phyloP scores from a whole-genome alignment of 2,888 invertebrate species.

The Epinotia ramella region DNA sequence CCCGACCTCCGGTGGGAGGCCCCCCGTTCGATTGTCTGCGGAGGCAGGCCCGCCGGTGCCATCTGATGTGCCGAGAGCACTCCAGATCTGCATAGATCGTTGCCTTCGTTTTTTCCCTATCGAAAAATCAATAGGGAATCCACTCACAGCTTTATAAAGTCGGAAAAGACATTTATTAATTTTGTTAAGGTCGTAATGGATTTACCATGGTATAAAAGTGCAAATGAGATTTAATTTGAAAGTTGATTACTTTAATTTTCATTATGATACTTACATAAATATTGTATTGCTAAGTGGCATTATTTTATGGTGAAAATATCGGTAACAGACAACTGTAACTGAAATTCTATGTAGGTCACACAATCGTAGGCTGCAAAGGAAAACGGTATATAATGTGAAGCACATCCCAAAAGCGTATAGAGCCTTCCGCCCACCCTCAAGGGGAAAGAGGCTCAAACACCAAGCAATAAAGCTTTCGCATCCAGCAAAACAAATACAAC shows the following conservation, averaged over 20 bases:
- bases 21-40: slow-evolving; percentile 85
- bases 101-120: slow-evolving; percentile 85
- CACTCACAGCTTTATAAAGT: slow-evolving; percentile 80
- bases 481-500: slow-evolving; percentile 84
- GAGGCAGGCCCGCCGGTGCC: slow-evolving; percentile 84
- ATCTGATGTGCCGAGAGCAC: slow-evolving; percentile 86
- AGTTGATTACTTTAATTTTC: background rate
- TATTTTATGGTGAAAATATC: background rate
- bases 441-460: slow-evolving; percentile 82
- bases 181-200: slow-evolving; percentile 62
- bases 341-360: slow-evolving; percentile 58
- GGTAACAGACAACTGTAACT: background rate
- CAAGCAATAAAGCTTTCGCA: slow-evolving; percentile 83
- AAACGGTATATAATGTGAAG: slow-evolving; percentile 78
- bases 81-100: slow-evolving; percentile 86
- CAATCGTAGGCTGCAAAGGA: slow-evolving; percentile 66
- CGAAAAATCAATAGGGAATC: slow-evolving; percentile 78
- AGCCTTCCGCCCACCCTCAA: slow-evolving; percentile 80
- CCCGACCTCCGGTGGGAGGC: slow-evolving; percentile 76
- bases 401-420: slow-evolving; percentile 77
- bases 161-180: slow-evolving; percentile 76
- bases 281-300: background rate
- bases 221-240: background rate
- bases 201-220: background rate
- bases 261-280: background rate